phyloP scores from a whole-genome alignment of 2,113 vertebrate species.

The Corydoras sp. region DNA sequence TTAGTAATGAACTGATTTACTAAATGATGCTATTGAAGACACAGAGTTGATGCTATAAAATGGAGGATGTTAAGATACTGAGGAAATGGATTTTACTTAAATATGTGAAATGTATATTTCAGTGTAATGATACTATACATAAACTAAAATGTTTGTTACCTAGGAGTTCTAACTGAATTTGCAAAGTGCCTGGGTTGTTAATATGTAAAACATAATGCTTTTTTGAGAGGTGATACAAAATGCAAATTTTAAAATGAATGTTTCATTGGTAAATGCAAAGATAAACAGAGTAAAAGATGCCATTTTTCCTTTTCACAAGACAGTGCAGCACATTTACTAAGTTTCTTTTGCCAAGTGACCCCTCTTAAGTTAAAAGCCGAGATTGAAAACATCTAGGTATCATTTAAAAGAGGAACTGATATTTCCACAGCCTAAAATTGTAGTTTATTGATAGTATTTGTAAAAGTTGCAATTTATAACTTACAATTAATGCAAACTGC shows the following conservation, averaged over 20 bases:
- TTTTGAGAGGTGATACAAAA: constrained; percentile 2
- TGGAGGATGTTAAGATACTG: constrained; percentile 14
- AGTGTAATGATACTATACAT: constrained; percentile 12
- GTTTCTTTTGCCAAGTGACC: too few species aligned
- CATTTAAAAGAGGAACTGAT: too few species aligned
- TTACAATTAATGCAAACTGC: too few species aligned
- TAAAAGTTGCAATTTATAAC: too few species aligned
- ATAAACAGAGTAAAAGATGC: not conserved
- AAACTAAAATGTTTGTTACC: constrained; percentile 5
- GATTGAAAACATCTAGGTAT: too few species aligned
- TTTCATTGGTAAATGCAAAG: not conserved
- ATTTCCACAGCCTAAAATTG: too few species aligned
- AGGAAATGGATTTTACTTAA: not conserved
- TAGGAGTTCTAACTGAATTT: not conserved
- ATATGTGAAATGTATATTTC: constrained; percentile 9
- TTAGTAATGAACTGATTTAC: constrained; percentile 29
- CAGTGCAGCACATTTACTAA: not conserved
- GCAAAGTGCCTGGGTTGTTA: constrained; percentile 2
- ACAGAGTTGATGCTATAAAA: constrained; percentile 10
- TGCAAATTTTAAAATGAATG: not conserved
- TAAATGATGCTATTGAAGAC: constrained; percentile 14
- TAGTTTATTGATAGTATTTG: too few species aligned
- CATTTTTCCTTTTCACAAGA: not conserved
- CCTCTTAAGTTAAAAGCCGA: too few species aligned
- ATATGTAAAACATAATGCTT: not conserved